These are phyloP conservation scores for Leptatherina wallacei DNA, from an alignment of 2,797 vertebrate species.

Conservation along the genomic window DNA sequence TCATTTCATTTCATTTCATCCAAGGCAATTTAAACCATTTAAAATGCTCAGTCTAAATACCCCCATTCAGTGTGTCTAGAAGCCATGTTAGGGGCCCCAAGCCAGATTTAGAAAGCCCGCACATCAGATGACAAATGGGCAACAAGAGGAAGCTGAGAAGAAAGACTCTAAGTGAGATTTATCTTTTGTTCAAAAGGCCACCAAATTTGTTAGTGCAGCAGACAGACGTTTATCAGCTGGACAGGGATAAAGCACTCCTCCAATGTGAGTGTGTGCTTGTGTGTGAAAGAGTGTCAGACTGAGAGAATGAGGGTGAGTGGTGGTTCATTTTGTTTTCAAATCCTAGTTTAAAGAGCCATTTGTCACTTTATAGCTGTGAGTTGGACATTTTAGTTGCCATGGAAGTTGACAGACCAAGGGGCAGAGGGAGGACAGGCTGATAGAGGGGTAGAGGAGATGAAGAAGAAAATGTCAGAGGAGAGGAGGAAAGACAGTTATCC, in stretches of 20 bases:
- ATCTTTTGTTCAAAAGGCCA: slow-evolving; percentile 64
- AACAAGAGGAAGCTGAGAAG: slow-evolving; percentile 24
- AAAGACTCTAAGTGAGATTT: slow-evolving; percentile 60
- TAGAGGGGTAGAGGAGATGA: slow-evolving; percentile 2
- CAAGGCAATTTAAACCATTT: background rate
- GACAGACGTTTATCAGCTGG: slow-evolving; percentile 66
- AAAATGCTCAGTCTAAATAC: background rate
- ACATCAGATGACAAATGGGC: slow-evolving; percentile 36
- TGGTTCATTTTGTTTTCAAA: slow-evolving; percentile 41
- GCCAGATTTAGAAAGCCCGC: slow-evolving; percentile 22
- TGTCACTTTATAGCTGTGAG: slow-evolving; percentile 36
- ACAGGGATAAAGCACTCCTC: slow-evolving; percentile 24
- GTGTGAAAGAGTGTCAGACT: slow-evolving; percentile 19
- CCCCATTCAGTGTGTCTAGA: background rate
- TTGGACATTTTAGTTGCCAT: slow-evolving; percentile 47
- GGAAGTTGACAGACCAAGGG: slow-evolving; percentile 27
- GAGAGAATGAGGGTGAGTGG: slow-evolving; percentile 22
- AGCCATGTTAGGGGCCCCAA: slow-evolving; percentile 3
- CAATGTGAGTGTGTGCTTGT: slow-evolving; percentile 16
- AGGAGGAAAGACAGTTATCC: background rate
- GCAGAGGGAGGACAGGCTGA: slow-evolving; percentile 44
- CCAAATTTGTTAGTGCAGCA: slow-evolving; percentile 50
- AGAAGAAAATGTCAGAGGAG: background rate
- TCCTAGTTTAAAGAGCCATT: slow-evolving; percentile 47
- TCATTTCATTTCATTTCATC: no score